phyloP scores from a whole-genome alignment of 2,113 vertebrate genomes.

The Perognathus longimembris region DNA sequence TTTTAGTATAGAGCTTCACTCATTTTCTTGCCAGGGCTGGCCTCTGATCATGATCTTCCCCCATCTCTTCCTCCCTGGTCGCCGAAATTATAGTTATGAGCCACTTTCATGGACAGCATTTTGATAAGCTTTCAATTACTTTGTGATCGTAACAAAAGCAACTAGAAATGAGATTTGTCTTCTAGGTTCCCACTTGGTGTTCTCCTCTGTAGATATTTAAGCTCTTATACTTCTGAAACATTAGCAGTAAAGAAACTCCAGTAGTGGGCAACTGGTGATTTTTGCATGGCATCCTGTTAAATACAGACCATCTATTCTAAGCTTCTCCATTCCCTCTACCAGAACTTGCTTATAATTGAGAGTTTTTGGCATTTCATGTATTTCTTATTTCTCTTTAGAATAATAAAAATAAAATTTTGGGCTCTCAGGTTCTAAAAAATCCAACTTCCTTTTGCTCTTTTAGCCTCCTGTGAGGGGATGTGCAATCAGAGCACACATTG shows the following conservation, averaged over 20 bases:
- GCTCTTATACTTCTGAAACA: neutral
- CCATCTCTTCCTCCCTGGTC: neutral
- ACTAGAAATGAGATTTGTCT: neutral
- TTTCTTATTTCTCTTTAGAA: neutral
- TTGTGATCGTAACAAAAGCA: rapidly evolving
- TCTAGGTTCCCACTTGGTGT: neutral
- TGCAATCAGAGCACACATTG: neutral
- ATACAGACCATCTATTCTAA: neutral
- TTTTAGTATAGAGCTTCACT: no score
- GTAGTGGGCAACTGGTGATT: neutral
- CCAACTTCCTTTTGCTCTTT: neutral
- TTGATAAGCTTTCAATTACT: neutral
- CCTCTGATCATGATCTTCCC: no score
- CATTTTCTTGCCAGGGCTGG: no score
- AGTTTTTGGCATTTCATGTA: neutral
- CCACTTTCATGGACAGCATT: neutral
- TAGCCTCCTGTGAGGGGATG: neutral
- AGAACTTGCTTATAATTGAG: neutral
- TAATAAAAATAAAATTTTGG: neutral
- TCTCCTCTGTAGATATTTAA: neutral
- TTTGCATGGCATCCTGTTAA: neutral
- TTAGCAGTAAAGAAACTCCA: neutral
- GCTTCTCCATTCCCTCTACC: rapidly evolving
- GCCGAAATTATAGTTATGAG: no score
- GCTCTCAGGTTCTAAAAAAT: neutral